A percentile compares a stretch with the other conserved stretches of the same genome.
phyloP scores from a whole-genome alignment of 2,797 vertebrate genomes.

The Mycteria americana region DNA sequence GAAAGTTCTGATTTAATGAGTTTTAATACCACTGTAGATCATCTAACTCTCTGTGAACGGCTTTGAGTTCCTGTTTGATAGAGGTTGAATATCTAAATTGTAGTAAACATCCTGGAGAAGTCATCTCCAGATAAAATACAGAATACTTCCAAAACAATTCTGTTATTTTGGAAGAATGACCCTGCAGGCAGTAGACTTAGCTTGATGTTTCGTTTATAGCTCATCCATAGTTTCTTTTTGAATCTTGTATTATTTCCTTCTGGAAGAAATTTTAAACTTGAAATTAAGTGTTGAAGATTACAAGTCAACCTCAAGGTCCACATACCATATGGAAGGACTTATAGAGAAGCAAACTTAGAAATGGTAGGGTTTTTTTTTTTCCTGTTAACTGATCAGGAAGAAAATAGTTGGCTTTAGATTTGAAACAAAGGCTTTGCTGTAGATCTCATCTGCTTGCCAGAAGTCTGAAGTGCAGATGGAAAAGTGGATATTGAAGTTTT shows the following conservation, averaged over 20 bases:
- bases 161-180: conserved; percentile 12
- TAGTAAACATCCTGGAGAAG: not conserved
- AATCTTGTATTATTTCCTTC: conserved; percentile 31
- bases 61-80: not conserved
- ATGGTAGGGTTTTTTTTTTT: not conserved
- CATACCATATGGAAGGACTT: conserved; percentile 14
- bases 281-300: conserved; percentile 48
- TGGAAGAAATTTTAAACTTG: conserved; percentile 46
- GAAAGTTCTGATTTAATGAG: not conserved
- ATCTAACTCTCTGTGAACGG: not conserved
- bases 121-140: not conserved
- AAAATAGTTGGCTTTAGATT: conserved; percentile 30
- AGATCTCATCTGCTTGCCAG: conserved; percentile 38
- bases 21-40: not conserved
- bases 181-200: conserved; percentile 18
- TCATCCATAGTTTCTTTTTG: conserved; percentile 9
- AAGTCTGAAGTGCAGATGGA: conserved; percentile 44
- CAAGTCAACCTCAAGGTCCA: not conserved
- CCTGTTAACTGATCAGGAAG: not conserved
- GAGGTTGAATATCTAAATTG: not conserved
- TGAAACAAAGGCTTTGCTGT: conserved; percentile 26
- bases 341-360: conserved; percentile 7
- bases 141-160: not conserved
- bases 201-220: conserved; percentile 13
- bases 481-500: conserved; percentile 58